A percentile compares a stretch with the other conserved stretches of the same genome.
Evolutionary conservation across 2,797 vertebrate genomes (phyloP).

Genomic region (Chaenodraco wilsoni): DNA sequence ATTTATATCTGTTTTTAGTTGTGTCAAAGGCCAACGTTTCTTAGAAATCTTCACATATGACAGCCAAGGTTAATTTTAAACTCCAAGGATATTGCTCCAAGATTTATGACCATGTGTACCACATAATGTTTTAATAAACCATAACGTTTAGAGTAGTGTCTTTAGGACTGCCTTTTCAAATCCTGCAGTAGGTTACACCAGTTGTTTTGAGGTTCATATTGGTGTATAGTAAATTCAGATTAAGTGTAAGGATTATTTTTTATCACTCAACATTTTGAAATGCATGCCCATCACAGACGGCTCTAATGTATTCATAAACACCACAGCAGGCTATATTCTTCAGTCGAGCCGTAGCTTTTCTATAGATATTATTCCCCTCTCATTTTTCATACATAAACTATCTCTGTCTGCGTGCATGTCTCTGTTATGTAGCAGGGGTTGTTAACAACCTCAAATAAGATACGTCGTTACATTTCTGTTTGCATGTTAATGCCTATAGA

Average conservation of each 20-base stretch:
- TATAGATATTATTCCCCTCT: slow-evolving; percentile 45
- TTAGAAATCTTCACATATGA: slow-evolving; percentile 20
- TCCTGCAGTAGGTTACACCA: slow-evolving; percentile 1
- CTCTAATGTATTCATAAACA: slow-evolving; percentile 39
- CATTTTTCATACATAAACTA: slow-evolving; percentile 33
- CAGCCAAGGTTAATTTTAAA: slow-evolving; percentile 22
- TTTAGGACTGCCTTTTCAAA: slow-evolving; percentile 16
- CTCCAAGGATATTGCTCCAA: slow-evolving; percentile 21
- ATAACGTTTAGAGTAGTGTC: not conserved
- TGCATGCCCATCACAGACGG: slow-evolving; percentile 26
- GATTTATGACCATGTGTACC: slow-evolving; percentile 2
- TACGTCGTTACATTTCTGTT: slow-evolving; percentile 64
- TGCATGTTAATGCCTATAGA: slow-evolving; percentile 73
- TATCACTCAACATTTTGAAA: slow-evolving; percentile 34
- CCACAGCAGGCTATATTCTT: slow-evolving; percentile 29
- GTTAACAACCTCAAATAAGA: slow-evolving; percentile 68
- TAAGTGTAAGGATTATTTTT: not conserved
- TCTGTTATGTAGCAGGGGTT: slow-evolving; percentile 53
- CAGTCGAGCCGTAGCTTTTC: slow-evolving; percentile 33
- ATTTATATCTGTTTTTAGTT: not conserved
- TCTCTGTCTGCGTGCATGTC: slow-evolving; percentile 52
- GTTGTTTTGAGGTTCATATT: not conserved
- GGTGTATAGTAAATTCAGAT: not conserved
- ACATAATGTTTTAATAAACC: slow-evolving; percentile 6
- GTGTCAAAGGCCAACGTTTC: slow-evolving; percentile 11